Evolutionary conservation across 37 sponge, comb jelly and placozoan genomes (phyloP), one percentile per base, ranked within the genome.

Genomic region (Axinella damicornis): DNA sequence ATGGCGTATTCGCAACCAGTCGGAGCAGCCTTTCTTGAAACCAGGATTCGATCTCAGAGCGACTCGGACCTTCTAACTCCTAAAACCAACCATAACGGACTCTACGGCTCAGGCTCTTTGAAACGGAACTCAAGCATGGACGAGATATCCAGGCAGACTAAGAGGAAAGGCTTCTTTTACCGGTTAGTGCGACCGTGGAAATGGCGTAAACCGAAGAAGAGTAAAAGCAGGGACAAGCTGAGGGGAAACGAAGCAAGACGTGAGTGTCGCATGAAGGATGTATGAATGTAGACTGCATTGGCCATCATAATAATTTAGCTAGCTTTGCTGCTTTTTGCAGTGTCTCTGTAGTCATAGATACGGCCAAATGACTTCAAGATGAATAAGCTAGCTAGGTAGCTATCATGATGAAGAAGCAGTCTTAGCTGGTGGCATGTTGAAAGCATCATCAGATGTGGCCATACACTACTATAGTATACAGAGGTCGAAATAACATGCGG

Each of bases 121-220:
- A 17, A 27, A 15, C 57, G 80, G 27, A 79, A 59, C 55, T 53
- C 73, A 1, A 89, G 89, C 53, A 57, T 90, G 60, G 91, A 80
- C 16, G 91, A 90, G 30, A 16, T 90, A 2, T 22, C 65, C 33
- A 63, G 25, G n/a, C 2, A 21, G 1, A 35, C 19, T 12, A 88
- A 76, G 60, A 83, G 40, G 12, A 82, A 59, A 59, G 65, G 80
- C 37, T 87, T 90, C 32, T 69, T 94, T 5, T 71, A 83, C 62
- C 77, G 71, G 36, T 69, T 94, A 20, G 83, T 94, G 12, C 76
- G 95, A 34, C 95, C 95, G 20, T 94, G 95, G 95, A 94, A 80
- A 75, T 94, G 95, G 95, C 83, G 84, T 6, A 74, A 82, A 0
- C 84, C 65, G 57, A 85, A 80, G 82, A 89, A 74, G 78, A 80